Evolutionary conservation across 2,113 vertebrate genomes (phyloP).

Genomic region (Spheniscus mendiculus): DNA sequence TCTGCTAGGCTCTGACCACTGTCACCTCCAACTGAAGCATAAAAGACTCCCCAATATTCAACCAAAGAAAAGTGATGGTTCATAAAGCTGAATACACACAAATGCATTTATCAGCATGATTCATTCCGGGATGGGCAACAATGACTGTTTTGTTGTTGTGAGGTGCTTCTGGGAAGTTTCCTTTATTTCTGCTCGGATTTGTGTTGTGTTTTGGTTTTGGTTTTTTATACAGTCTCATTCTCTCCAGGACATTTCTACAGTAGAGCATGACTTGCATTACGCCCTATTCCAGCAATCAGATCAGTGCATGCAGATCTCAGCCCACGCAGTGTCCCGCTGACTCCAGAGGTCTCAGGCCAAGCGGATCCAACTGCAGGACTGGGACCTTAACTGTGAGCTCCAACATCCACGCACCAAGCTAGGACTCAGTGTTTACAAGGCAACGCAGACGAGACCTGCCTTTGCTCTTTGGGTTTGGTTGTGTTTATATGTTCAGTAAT

Average conservation of each 20-base stretch:
- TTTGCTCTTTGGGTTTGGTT: not conserved
- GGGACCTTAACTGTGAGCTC: not conserved
- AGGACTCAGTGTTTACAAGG: not conserved
- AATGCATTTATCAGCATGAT: not conserved
- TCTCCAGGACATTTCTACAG: not conserved
- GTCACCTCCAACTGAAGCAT: not conserved
- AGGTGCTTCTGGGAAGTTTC: constrained; percentile 27
- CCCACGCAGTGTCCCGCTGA: not conserved
- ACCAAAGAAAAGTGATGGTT: not conserved
- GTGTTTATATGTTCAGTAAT: not conserved
- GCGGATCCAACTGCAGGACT: not conserved
- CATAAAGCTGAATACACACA: not conserved
- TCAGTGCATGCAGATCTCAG: not conserved
- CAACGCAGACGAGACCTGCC: not conserved
- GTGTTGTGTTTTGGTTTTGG: not conserved
- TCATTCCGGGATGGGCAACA: not conserved
- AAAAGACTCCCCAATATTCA: not conserved
- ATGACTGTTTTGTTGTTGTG: not conserved
- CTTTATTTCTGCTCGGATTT: not conserved
- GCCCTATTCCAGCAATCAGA: not conserved
- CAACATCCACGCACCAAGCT: not conserved
- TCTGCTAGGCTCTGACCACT: not conserved
- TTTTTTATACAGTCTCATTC: not conserved
- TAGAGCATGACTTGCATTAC: not conserved
- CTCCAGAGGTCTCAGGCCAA: not conserved